phyloP scores from a whole-genome alignment of 1,140 invertebrate species.

The Zophobas morio region DNA sequence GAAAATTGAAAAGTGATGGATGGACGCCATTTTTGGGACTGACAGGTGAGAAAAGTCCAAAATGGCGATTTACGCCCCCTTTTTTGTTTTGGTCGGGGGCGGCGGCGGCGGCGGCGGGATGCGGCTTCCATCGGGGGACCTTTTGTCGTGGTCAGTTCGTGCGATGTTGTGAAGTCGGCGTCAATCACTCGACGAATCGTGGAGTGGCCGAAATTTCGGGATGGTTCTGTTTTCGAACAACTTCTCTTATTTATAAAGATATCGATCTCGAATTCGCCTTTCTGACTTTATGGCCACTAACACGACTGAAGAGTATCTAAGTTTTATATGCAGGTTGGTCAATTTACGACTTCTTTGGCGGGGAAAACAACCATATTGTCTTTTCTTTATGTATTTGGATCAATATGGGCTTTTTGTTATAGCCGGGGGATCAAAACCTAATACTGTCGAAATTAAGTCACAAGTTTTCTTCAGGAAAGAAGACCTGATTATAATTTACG shows the following conservation, averaged over 20 bases:
- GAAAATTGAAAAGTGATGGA: too few species aligned
- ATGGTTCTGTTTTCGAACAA: slow-evolving; percentile 1
- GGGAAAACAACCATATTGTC: background rate
- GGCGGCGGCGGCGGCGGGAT: too few species aligned
- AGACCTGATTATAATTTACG: too few species aligned
- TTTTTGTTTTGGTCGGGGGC: too few species aligned
- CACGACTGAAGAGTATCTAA: background rate
- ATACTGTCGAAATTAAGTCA: too few species aligned
- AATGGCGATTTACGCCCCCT: too few species aligned
- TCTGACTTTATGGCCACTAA: background rate
- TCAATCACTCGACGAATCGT: background rate
- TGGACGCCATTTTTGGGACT: too few species aligned
- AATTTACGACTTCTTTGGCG: background rate
- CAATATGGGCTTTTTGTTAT: background rate
- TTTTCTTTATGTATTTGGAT: background rate
- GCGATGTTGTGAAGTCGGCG: background rate
- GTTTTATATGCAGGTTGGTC: slow-evolving; percentile 4
- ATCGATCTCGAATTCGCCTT: slow-evolving; percentile 6
- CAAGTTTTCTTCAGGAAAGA: too few species aligned
- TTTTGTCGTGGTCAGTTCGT: background rate
- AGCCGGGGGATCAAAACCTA: background rate
- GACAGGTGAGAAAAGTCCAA: too few species aligned
- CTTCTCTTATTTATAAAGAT: slow-evolving; percentile 3
- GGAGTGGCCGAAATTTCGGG: background rate
- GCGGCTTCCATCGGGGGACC: too few species aligned